phyloP scores from a whole-genome alignment of 2,888 invertebrate genomes.

The Onthophagus sagittarius region DNA sequence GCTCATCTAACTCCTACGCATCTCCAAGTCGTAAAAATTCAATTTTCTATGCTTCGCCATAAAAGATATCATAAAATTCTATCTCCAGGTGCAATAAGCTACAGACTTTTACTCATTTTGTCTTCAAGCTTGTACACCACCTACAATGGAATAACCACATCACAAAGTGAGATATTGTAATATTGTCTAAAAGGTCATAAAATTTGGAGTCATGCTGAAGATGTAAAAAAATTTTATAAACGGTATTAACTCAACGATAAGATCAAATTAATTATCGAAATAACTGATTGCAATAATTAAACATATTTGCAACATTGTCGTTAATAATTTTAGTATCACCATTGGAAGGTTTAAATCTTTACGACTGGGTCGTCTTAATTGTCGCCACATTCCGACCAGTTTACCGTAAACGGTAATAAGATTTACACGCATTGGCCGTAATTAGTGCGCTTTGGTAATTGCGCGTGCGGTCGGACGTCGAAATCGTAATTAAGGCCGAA shows the following conservation, averaged over 20 bases:
- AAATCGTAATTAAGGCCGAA: conserved; percentile 14
- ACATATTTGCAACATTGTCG: not conserved
- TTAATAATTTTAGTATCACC: not conserved
- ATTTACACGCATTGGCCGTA: conserved; percentile 12
- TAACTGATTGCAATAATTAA: not conserved
- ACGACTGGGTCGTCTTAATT: not conserved
- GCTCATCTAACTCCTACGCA: not conserved
- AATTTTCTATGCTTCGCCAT: conserved; percentile 3
- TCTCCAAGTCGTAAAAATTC: conserved; percentile 1
- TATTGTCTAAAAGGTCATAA: too few relatives aligned
- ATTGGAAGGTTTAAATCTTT: not conserved
- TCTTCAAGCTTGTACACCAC: not conserved
- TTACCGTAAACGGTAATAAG: conserved; percentile 14
- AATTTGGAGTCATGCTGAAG: too few relatives aligned
- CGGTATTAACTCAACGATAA: too few relatives aligned
- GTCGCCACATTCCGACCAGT: not conserved
- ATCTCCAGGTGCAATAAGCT: not conserved
- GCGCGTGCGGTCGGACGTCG: conserved; percentile 9
- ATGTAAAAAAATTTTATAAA: too few relatives aligned
- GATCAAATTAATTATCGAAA: too few relatives aligned
- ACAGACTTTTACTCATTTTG: not conserved
- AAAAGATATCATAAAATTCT: not conserved
- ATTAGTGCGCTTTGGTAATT: conserved; percentile 16
- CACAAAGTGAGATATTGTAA: too few relatives aligned
- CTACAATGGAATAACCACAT: too few relatives aligned